Evolutionary conservation across 2,888 invertebrate genomes (phyloP).

Genomic region (Caenorhabditis sp.): DNA sequence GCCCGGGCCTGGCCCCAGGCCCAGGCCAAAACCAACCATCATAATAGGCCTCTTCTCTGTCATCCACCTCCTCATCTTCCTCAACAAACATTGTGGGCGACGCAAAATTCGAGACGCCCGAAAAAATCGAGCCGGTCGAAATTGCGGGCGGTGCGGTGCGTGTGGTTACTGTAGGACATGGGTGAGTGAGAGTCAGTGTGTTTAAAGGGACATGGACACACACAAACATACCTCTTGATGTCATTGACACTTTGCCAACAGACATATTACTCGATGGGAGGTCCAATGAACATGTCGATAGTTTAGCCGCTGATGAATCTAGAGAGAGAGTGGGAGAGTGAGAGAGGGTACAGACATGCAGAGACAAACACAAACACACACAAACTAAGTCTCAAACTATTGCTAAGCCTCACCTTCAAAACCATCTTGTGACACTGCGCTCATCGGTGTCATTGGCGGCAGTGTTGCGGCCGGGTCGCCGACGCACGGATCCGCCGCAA

Average conservation of each 20-base stretch:
- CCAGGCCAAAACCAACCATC: neutral
- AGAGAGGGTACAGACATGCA: slow-evolving; percentile 1
- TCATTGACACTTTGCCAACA: slow-evolving; percentile 15
- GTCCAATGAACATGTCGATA: slow-evolving; percentile 2
- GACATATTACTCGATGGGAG: no score
- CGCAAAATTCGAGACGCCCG: slow-evolving; percentile 27
- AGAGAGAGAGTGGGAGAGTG: neutral
- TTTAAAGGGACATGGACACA: slow-evolving; percentile 4
- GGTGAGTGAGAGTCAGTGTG: no score
- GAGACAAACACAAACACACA: neutral
- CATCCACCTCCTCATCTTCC: slow-evolving; percentile 20
- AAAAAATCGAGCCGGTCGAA: slow-evolving; percentile 37
- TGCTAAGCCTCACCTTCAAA: slow-evolving; percentile 9
- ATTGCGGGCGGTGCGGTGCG: slow-evolving; percentile 31
- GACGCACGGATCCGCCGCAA: slow-evolving; percentile 5
- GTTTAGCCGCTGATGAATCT: slow-evolving; percentile 3
- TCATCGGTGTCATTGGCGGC: slow-evolving; percentile 41
- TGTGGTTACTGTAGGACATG: slow-evolving; percentile 38
- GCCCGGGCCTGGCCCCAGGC: no score
- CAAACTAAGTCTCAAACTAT: neutral
- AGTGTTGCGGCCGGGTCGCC: slow-evolving; percentile 8
- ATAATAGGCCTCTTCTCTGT: no score
- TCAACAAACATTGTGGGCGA: slow-evolving; percentile 11
- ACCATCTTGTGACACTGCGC: slow-evolving; percentile 25
- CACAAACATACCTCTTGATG: slow-evolving; percentile 25